Evolutionary conservation across 2,797 vertebrate species (phyloP).

Genomic region (Lagocephalus sceleratus): DNA sequence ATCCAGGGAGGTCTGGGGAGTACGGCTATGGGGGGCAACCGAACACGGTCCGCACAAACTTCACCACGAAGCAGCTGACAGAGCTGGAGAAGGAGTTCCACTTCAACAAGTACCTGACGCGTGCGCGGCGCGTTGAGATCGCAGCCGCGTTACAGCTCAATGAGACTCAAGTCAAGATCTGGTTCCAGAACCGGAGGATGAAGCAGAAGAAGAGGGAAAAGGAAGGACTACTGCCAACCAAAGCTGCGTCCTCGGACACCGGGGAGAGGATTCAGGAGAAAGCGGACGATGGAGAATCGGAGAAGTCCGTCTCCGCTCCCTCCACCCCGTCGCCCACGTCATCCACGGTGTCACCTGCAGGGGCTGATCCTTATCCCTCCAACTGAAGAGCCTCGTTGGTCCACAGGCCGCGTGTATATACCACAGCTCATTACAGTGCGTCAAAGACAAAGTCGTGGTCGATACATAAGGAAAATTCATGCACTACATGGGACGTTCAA

Average conservation of each 20-base stretch:
- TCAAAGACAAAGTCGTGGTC: conserved; percentile 28
- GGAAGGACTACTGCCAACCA: conserved; percentile 85
- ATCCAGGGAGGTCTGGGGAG: conserved; percentile 88
- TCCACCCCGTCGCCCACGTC: conserved; percentile 87
- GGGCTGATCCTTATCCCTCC: conserved; percentile 78
- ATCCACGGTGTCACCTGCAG: conserved; percentile 71
- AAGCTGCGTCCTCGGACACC: conserved; percentile 71
- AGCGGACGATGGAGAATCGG: conserved; percentile 83
- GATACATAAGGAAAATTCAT: conserved; percentile 51
- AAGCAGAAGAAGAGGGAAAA: conserved; percentile 99
- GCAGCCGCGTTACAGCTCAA: conserved; percentile 94
- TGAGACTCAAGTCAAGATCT: conserved; percentile 98
- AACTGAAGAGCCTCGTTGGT: conserved; percentile 50
- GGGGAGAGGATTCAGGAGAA: conserved; percentile 82
- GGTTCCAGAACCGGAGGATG: conserved; percentile 99
- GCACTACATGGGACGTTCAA: conserved; percentile 80
- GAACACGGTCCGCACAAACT: conserved; percentile 94
- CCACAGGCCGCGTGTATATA: conserved; percentile 27
- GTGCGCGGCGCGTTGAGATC: conserved; percentile 93
- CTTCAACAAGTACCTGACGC: conserved; percentile 98
- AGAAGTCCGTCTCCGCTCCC: conserved; percentile 88
- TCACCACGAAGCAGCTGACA: conserved; percentile 96
- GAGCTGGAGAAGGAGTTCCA: conserved; percentile 99
- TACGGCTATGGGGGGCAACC: conserved; percentile 91
- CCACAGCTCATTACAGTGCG: conserved; percentile 30